Percentiles rank a stretch among this genome's conserved stretches.
Evolutionary conservation across 2,797 vertebrate species (phyloP).

Genomic region (Chiloscyllium punctatum): DNA sequence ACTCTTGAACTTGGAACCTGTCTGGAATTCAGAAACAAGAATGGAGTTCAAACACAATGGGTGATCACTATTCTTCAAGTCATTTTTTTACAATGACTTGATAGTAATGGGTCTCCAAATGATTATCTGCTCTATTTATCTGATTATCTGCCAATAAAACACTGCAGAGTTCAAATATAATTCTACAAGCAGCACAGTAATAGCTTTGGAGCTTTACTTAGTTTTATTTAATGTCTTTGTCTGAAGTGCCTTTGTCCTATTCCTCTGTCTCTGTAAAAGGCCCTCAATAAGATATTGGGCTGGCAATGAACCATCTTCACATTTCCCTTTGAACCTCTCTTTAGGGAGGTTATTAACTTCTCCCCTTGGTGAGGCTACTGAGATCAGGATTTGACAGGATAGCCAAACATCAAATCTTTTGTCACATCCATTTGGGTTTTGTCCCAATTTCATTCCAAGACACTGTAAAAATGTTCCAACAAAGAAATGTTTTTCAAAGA

Average conservation of each 20-base stretch:
- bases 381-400: background rate
- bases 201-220: background rate
- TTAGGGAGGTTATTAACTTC: background rate
- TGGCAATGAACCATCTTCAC: background rate
- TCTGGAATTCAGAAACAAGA: background rate
- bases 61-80: background rate
- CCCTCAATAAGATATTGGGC: background rate
- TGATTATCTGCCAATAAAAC: background rate
- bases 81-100: constrained; percentile 16
- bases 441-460: background rate
- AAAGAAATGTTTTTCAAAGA: background rate
- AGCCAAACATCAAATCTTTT: background rate
- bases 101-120: background rate
- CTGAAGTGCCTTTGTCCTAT: background rate
- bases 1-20: background rate
- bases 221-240: background rate
- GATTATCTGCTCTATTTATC: constrained; percentile 1
- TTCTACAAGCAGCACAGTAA: background rate
- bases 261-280: background rate
- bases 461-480: background rate
- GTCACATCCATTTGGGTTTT: background rate
- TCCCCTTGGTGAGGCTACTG: background rate
- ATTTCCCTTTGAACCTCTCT: background rate
- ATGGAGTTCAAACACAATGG: background rate
- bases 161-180: background rate